Conservation (phyloP, 2,797 vertebrate species). For the Rallus crepitans region DNA sequence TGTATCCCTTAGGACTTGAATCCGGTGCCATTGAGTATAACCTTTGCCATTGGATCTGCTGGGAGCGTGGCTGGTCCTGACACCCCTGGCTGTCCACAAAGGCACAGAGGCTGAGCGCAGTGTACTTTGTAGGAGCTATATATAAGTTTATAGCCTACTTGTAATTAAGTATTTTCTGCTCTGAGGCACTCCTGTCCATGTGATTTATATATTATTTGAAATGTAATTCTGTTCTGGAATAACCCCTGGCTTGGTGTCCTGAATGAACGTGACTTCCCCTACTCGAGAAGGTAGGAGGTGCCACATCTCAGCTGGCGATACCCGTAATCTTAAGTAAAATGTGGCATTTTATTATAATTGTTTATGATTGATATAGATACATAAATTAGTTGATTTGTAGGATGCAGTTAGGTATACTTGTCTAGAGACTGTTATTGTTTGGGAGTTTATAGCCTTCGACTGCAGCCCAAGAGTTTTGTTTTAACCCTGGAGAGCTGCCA, state of each 20-base stretch:
- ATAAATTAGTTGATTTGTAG: constrained; percentile 27
- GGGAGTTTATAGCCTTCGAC: constrained; percentile 37
- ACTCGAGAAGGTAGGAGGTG: neutral
- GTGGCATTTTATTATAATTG: neutral
- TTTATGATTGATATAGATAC: neutral
- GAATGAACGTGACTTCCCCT: neutral
- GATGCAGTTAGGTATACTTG: neutral
- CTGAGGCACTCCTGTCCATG: constrained; percentile 34
- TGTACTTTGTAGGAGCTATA: neutral
- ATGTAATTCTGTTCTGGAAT: constrained; percentile 18
- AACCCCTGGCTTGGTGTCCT: neutral
- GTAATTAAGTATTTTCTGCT: constrained; percentile 56
- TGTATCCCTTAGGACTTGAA: neutral
- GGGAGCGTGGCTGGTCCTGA: neutral
- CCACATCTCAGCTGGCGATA: neutral
- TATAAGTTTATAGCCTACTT: constrained; percentile 5
- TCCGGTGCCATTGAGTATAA: neutral
- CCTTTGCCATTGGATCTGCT: neutral
- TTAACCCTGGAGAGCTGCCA: constrained; percentile 38
- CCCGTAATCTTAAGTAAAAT: neutral
- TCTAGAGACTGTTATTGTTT: neutral
- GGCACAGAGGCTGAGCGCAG: neutral
- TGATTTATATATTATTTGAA: constrained; percentile 44
- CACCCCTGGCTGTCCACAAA: neutral
- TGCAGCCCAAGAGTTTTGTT: neutral